phyloP scores from a whole-genome alignment of 2,888 invertebrate species.

The Conops quadrifasciatus region DNA sequence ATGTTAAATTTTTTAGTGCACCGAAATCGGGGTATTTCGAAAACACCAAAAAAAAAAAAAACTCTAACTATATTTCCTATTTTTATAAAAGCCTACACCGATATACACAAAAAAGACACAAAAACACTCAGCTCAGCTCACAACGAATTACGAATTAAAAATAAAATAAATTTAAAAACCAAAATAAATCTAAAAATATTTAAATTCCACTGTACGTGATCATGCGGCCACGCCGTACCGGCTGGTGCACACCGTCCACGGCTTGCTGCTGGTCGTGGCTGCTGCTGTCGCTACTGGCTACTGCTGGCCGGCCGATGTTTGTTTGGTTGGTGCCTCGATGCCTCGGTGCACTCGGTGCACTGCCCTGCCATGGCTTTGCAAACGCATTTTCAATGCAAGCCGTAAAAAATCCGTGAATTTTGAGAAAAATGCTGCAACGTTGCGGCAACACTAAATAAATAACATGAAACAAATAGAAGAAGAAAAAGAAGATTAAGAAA shows the following conservation, averaged over 20 bases:
- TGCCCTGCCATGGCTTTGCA: slow-evolving; percentile 33
- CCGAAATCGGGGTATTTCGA: neutral
- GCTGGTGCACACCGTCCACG: too few relatives aligned
- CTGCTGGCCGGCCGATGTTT: neutral
- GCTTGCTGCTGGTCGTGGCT: too few relatives aligned
- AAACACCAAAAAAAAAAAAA: slow-evolving; percentile 13
- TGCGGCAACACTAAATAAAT: neutral
- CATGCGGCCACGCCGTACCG: too few relatives aligned
- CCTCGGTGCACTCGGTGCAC: slow-evolving; percentile 17
- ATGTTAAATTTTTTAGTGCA: slow-evolving; percentile 23
- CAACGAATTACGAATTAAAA: too few relatives aligned
- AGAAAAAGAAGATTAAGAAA: slow-evolving; percentile 1
- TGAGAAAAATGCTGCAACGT: slow-evolving; percentile 8
- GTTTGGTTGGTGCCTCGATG: neutral
- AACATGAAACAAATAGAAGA: neutral
- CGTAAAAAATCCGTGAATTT: slow-evolving; percentile 4
- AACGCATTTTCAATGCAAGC: slow-evolving; percentile 31
- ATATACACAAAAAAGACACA: neutral
- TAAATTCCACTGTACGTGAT: slow-evolving; percentile 19
- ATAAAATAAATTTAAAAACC: too few relatives aligned
- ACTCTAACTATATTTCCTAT: slow-evolving; percentile 3
- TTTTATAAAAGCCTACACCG: slow-evolving; percentile 17
- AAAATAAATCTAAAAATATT: neutral
- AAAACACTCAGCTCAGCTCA: too few relatives aligned
- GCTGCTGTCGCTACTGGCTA: neutral